A percentile compares a stretch with the other conserved stretches of the same genome.
Conservation (phyloP, 2,888 invertebrate species). For the Thereva unica region DNA sequence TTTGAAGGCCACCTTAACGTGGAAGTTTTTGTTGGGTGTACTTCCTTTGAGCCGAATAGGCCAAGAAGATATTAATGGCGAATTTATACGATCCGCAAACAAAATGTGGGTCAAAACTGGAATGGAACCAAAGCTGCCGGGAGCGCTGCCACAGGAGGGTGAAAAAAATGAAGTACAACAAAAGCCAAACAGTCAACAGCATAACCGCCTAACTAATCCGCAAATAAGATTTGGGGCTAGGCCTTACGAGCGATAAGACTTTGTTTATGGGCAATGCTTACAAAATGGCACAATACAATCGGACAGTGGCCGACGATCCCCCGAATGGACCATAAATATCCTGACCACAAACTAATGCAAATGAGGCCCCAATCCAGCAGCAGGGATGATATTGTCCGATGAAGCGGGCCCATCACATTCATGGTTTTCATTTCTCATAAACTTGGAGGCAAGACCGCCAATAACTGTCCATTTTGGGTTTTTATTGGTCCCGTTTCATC, state of each 20-base stretch:
- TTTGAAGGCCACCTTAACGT: neutral
- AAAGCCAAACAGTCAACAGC: slow-evolving; percentile 1
- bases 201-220: slow-evolving; percentile 2
- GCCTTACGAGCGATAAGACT: slow-evolving; percentile 41
- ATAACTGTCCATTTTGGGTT: no score
- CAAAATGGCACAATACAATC: slow-evolving; percentile 26
- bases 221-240: slow-evolving; percentile 24
- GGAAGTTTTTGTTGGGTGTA: neutral
- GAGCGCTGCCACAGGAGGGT: neutral
- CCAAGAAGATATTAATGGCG: slow-evolving; percentile 31
- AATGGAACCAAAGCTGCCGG: neutral
- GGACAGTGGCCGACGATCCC: slow-evolving; percentile 4
- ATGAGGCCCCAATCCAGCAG: slow-evolving; percentile 28
- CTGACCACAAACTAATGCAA: slow-evolving; percentile 40
- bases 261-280: slow-evolving; percentile 40
- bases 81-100: slow-evolving; percentile 25
- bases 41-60: slow-evolving; percentile 7
- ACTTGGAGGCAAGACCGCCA: neutral
- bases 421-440: slow-evolving; percentile 3
- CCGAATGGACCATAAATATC: slow-evolving; percentile 39
- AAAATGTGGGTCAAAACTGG: slow-evolving; percentile 1
- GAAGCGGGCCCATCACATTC: neutral
- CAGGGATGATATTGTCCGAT: neutral
- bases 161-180: neutral
- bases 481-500: no score